A percentile compares a stretch with the other conserved stretches of the same genome.
phyloP scores from a whole-genome alignment of 2,113 vertebrate species.

The Dipodomys spectabilis region DNA sequence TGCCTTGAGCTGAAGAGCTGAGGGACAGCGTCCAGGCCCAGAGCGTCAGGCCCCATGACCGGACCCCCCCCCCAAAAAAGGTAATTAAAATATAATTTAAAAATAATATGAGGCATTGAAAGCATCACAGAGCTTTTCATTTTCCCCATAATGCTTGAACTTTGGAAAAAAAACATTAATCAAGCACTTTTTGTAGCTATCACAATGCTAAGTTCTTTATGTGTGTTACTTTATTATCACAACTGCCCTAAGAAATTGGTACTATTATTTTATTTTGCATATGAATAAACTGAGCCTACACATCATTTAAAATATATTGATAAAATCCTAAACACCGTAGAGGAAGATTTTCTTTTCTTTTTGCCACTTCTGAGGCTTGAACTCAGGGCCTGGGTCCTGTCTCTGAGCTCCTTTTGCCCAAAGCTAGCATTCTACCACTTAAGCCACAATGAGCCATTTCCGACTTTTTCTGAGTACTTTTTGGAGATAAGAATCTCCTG shows the following conservation, averaged over 20 bases:
- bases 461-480: too few species aligned
- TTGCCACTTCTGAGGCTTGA: too few species aligned
- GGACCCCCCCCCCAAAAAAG: too few species aligned
- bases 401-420: too few species aligned
- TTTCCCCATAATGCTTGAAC: not conserved
- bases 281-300: not conserved
- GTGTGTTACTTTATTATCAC: not conserved
- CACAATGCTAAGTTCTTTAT: not conserved
- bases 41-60: too few species aligned
- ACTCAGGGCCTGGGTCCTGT: too few species aligned
- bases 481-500: too few species aligned
- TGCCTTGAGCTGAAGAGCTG: too few species aligned
- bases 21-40: too few species aligned
- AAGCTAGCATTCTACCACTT: too few species aligned
- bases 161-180: not conserved
- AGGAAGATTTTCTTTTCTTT: too few species aligned
- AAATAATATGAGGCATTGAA: not conserved
- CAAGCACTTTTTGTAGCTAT: not conserved
- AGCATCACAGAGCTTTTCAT: not conserved
- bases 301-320: not conserved
- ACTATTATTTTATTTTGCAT: not conserved
- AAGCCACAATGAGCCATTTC: too few species aligned
- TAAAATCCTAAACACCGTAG: not conserved
- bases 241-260: not conserved
- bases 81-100: not conserved